phyloP scores from a whole-genome alignment of 2,888 invertebrate genomes.

The Hypolimnas misippus region DNA sequence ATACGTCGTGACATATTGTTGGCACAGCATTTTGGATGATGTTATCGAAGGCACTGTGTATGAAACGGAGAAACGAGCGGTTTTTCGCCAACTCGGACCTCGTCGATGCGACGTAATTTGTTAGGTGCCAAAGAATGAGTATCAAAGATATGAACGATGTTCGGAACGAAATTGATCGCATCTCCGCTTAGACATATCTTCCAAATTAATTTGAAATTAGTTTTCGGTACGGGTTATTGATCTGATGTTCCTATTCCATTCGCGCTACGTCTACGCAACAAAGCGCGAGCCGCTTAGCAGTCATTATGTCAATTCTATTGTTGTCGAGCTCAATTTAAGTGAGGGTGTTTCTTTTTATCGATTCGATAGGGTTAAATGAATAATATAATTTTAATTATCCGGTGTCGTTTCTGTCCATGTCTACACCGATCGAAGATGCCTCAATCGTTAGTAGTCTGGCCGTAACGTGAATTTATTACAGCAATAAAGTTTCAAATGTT shows the following conservation, averaged over 20 bases:
- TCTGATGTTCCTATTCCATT: slow-evolving; percentile 82
- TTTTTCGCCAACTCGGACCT: slow-evolving; percentile 57
- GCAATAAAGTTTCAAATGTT: slow-evolving; percentile 70
- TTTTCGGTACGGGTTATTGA: slow-evolving; percentile 81
- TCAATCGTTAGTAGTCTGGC: slow-evolving; percentile 69
- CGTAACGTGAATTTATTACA: slow-evolving; percentile 75
- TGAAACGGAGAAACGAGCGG: slow-evolving; percentile 52
- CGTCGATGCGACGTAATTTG: slow-evolving; percentile 65
- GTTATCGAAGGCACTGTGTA: slow-evolving; percentile 52
- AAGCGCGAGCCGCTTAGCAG: slow-evolving; percentile 58
- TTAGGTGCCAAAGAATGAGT: slow-evolving; percentile 83
- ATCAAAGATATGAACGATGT: slow-evolving; percentile 76
- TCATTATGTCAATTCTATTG: slow-evolving; percentile 79
- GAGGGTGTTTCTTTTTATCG: slow-evolving; percentile 74
- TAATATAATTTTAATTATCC: slow-evolving; percentile 56
- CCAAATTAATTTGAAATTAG: slow-evolving; percentile 73
- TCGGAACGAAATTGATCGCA: slow-evolving; percentile 71
- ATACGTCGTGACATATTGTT: slow-evolving; percentile 46
- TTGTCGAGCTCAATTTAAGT: slow-evolving; percentile 80
- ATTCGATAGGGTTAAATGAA: slow-evolving; percentile 53
- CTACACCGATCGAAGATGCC: slow-evolving; percentile 60
- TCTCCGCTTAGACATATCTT: slow-evolving; percentile 73
- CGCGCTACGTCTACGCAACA: slow-evolving; percentile 67
- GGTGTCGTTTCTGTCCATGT: slow-evolving; percentile 74
- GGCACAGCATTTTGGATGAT: slow-evolving; percentile 42